Evolutionary conservation across 2,797 vertebrate genomes (phyloP).

Genomic region (Bothrops alternatus): DNA sequence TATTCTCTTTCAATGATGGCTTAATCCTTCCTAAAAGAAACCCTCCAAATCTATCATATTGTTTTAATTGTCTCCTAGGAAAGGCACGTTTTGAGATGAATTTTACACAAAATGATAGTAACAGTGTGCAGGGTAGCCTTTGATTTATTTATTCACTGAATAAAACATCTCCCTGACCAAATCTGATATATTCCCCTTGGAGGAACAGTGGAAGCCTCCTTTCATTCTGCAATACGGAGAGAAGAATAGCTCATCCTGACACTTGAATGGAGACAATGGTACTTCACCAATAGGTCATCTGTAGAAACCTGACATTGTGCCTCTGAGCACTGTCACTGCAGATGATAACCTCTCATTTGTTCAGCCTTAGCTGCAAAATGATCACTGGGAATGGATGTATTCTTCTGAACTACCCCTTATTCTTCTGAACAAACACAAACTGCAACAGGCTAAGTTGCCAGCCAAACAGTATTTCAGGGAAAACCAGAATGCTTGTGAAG

Average conservation of each 20-base stretch:
- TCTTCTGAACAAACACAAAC: not conserved
- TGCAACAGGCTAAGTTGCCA: not conserved
- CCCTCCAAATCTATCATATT: not conserved
- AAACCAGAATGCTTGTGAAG: not conserved
- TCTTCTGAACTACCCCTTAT: not conserved
- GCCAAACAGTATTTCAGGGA: not conserved
- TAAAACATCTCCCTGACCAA: not conserved
- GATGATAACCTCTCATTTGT: not conserved
- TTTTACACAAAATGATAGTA: not conserved
- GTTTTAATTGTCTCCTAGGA: not conserved
- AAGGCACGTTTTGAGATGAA: not conserved
- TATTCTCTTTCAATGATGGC: not conserved
- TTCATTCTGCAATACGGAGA: not conserved
- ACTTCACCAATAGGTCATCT: not conserved
- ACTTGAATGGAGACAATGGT: not conserved
- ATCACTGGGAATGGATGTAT: not conserved
- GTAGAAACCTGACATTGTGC: not conserved
- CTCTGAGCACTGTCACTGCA: slow-evolving; percentile 14
- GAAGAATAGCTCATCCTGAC: slow-evolving; percentile 1
- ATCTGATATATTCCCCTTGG: not conserved
- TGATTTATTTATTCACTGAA: not conserved
- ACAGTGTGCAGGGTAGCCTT: not conserved
- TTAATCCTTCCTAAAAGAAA: not conserved
- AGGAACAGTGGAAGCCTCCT: not conserved
- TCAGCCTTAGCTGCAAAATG: not conserved